Base-by-base conservation (phyloP, 1,140 invertebrate genomes). In the Camponotus floridanus region DNA sequence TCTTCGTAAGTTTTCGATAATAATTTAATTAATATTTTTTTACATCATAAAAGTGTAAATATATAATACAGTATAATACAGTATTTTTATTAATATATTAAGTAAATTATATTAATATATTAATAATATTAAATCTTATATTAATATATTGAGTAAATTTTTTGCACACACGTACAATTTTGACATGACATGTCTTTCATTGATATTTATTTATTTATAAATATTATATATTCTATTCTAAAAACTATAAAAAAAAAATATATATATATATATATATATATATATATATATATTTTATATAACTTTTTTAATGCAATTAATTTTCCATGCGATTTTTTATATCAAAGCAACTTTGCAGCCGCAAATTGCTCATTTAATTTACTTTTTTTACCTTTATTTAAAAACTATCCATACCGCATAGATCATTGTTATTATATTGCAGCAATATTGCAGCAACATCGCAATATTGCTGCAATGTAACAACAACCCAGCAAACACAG, bases 1-100 rank as follows among this genome's bases (percentile, higher is more conserved):
- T 83, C 55, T 36, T 83, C 8, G 79, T 83, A 61, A 83, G 79
- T 83, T 45, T 21, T 48, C 13, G 0, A 0, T 5, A 70, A 57
- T n/a, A 59, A 59, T 71, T 71, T 39, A 33, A 55, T 36, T 39
- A 0, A 0, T 26, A n/a, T 15, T n/a, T 21, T n/a, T 21, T 31
- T 1, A 11, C 2, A 15, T 18, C 42, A 76, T 26, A 64, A 45
- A 31, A 33, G 33, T 0, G 4, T 74, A n/a, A 57, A 31, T 33
- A 1, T 26, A 26, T 26, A 26, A 26, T 26, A 26, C 26, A 26
- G 26, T 26, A 26, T 26, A 26, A 26, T 26, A 26, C 26, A 26
- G 26, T 26, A 26, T 26, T 26, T 26, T 26, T 26, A 26, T 26
- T 26, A 26, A 26, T 26, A 26, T 26, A 26, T 26, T 26, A 26